Evolutionary conservation across 2,888 invertebrate species (phyloP).

Genomic region (Agrochola litura): DNA sequence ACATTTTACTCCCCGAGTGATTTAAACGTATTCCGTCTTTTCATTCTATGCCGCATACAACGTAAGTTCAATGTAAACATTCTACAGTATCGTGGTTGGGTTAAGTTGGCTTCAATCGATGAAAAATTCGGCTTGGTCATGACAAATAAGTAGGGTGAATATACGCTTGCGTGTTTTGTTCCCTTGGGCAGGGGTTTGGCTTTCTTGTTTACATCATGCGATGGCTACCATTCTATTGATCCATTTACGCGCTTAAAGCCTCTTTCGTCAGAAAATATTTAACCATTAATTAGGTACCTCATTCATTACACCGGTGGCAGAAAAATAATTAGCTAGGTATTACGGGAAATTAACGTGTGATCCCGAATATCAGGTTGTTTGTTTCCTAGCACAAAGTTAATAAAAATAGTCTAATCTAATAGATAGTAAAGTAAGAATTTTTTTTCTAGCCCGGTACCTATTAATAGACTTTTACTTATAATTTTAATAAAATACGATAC

Average conservation of each 20-base stretch:
- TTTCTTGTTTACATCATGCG: constrained; percentile 11
- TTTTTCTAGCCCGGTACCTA: neutral
- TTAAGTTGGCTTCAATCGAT: constrained; percentile 53
- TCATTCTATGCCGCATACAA: constrained; percentile 2
- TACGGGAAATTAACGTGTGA: neutral
- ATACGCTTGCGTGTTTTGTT: constrained; percentile 47
- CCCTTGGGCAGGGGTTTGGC: neutral
- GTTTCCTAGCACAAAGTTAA: neutral
- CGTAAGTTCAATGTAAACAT: constrained; percentile 9
- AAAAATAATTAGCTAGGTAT: neutral
- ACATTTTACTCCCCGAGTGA: neutral
- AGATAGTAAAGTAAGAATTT: neutral
- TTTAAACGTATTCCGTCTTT: neutral
- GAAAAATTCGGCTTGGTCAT: constrained; percentile 35
- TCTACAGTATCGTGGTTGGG: constrained; percentile 11
- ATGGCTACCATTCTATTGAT: constrained; percentile 29
- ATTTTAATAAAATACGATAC: neutral
- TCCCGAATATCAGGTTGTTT: neutral
- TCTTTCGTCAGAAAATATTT: neutral
- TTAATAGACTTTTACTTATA: neutral
- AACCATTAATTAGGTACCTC: neutral
- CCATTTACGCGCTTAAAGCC: neutral
- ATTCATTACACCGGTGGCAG: neutral
- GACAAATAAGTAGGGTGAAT: constrained; percentile 27
- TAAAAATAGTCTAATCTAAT: neutral